Base-by-base conservation (phyloP, 2,888 invertebrate genomes). In the Pseudanteris insignis region DNA sequence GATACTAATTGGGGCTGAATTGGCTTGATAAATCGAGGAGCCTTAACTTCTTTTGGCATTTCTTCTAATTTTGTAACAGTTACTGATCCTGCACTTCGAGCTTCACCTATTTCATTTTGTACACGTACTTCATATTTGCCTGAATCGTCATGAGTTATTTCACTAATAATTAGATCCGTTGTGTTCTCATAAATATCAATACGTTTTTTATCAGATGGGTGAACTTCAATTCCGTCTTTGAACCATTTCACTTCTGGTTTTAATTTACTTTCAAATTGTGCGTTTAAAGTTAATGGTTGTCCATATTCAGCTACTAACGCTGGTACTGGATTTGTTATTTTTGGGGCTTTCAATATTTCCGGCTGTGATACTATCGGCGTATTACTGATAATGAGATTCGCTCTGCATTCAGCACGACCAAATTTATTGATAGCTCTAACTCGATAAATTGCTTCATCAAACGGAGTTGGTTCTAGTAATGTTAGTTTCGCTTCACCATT, bases 81-180 rank as follows among this genome's bases (percentile, higher is more conserved):
- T n/a, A 96, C 87, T 0, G 92, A 90, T 54, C 93, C 89, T 2
- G 90, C 90, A 24, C 92, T 88, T 72, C 90, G 88, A 1, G 89
- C 90, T 73, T 91, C 88, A 7, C 92, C 89, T 33, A 86, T 87
- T 55, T 86, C 84, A 80, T 91, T 92, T 70, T 87, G 85, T n/a
- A 92, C 88, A 14, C 89, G 83, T 8, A 94, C 88, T 83, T 94
- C 94, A 79, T 94, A 96, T 80, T 92, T 93, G 15, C 96, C 96
- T 57, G 86, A 85, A 74, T 91, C 89, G 72, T 89, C 89, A 76
- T 88, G 89, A 30, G 86, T 86, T 69, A 86, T 84, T 64, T 89
- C 87, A 25, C 84, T 81, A 57, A 94, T 86, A 66, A 81, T 84
- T 14, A 93, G 81, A 30, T 81, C 85, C 0, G 90, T 89, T 60